Evolutionary conservation across 1,140 invertebrate species (phyloP).

Genomic region (Pseudoatta argentina): DNA sequence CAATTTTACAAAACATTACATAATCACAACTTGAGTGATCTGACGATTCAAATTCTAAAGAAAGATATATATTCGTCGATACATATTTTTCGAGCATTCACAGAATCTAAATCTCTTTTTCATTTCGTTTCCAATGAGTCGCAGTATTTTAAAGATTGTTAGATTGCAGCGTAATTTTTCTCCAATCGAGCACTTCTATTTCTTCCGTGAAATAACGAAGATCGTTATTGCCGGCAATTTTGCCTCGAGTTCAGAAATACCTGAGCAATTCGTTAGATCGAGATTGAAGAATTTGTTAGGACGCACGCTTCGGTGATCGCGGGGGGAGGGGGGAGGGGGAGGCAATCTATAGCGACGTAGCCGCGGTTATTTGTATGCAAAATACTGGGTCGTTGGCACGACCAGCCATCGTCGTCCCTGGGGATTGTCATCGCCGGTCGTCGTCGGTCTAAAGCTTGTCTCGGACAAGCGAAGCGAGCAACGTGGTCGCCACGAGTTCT

Average conservation of each 20-base stretch:
- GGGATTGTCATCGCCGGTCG: conserved; percentile 57
- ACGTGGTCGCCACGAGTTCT: conserved; percentile 51
- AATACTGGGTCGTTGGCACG: conserved; percentile 47
- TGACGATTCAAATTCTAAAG: background rate
- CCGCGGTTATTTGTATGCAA: conserved; percentile 61
- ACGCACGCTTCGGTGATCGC: conserved; percentile 8
- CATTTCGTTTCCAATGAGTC: background rate
- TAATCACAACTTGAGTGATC: background rate
- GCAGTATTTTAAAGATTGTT: background rate
- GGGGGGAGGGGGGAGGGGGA: background rate
- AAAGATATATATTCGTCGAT: background rate
- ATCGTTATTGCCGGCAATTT: conserved; percentile 41
- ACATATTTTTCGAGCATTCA: background rate
- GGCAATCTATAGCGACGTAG: conserved; percentile 38
- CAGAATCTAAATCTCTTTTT: background rate
- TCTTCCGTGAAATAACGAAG: background rate
- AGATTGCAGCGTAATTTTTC: background rate
- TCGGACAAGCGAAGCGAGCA: conserved; percentile 55
- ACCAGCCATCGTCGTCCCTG: conserved; percentile 13
- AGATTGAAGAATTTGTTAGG: conserved; percentile 36
- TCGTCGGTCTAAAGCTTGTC: conserved; percentile 44
- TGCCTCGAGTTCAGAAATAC: background rate
- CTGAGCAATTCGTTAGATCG: conserved; percentile 25
- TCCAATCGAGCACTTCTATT: background rate
- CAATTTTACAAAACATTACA: background rate